Base-by-base conservation (phyloP, 2,113 vertebrate genomes). In the Brachyistius frenatus region DNA sequence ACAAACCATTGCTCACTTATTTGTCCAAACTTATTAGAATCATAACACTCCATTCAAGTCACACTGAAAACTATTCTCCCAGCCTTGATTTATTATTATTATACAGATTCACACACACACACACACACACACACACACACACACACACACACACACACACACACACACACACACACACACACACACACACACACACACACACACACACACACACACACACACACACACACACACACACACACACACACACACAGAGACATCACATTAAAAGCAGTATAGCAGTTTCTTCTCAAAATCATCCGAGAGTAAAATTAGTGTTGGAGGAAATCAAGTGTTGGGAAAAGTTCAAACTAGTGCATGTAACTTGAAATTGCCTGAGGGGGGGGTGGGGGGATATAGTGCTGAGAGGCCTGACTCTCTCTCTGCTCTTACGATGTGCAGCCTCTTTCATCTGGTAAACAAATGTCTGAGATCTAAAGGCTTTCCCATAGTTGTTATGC, bases 401-500 rank as follows among this genome's bases (percentile, higher is more conserved):
- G 78, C 73, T 64, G 65, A 73, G 75, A 85, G 84, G 73, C 78
- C 84, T 68, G 73, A 69, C 86, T 79, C 78, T 52, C 80, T 78
- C 66, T 75, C 65, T 91, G 94, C 95, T 94, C 93, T 92, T 92
- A 92, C 94, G 87, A 93, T 94, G 93, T 86, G 94, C 91, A 89
- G 78, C 81, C 95, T 95, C 96, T 97, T 99, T 98, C 96, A 98
- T 96, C 95, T 36, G 89, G 95, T 97, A 96, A 98, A 97, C 97
- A 97, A 98, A 97, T 95, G 96, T 96, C 94, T 95, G 93, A 96
- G 96, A 98, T 97, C 96, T 97, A 95, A 97, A 97, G 88, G 96
- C 96, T 96, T 97, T 98, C 96, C 95, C 96, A 97, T 96, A 95
- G 98, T 97, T 98, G 96, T 97, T 96, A 97, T 97, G 97, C 97